These are phyloP conservation scores for Heteromurus nitidus DNA, from an alignment of 2,888 invertebrate genomes.

Conservation along the genomic window DNA sequence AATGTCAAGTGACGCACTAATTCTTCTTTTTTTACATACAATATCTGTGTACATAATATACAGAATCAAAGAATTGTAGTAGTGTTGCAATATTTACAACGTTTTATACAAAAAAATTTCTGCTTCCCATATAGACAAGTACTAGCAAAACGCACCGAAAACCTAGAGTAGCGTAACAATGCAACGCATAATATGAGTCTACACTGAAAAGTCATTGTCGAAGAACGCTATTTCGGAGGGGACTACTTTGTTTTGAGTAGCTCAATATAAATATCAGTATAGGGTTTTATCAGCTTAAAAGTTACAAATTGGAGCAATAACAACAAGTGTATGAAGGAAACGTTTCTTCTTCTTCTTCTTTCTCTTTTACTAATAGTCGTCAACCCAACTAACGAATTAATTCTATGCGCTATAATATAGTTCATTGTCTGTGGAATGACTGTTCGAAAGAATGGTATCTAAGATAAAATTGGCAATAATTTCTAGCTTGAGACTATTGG, in stretches of 20 bases:
- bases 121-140: constrained; percentile 3
- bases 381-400: constrained; percentile 1
- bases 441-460: constrained; percentile 60
- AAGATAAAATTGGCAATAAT: constrained; percentile 3
- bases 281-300: not conserved
- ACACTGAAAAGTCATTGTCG: no score
- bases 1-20: not conserved
- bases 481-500: constrained; percentile 69
- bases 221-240: not conserved
- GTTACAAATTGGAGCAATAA: constrained; percentile 15
- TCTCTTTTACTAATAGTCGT: not conserved
- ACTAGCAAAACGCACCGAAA: no score
- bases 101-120: constrained; percentile 5
- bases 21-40: no score
- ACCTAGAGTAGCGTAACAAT: no score
- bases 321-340: not conserved
- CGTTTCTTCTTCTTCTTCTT: not conserved
- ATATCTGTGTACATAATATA: not conserved
- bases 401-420: constrained; percentile 13
- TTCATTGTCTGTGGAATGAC: constrained; percentile 52
- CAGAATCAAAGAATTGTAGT: not conserved
- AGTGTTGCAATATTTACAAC: constrained; percentile 1
- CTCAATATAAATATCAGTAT: constrained; percentile 6
- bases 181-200: no score
- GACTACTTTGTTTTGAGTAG: not conserved